phyloP scores from a whole-genome alignment of 2,113 vertebrate species.

The Microtus oregoni region DNA sequence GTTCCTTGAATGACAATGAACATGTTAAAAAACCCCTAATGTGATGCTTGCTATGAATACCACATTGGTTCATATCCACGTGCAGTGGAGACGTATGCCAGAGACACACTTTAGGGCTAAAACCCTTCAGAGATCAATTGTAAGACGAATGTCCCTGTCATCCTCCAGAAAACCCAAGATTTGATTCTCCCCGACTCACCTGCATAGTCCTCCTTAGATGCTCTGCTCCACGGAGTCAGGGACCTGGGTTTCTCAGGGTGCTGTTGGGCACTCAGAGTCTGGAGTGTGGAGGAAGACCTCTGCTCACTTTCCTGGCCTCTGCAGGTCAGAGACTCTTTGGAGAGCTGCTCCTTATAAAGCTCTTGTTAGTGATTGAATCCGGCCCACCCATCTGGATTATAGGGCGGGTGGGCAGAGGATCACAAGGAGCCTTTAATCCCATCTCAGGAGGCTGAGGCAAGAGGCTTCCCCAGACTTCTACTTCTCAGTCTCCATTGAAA shows the following conservation, averaged over 20 bases:
- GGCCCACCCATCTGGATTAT: no score
- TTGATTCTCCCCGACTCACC: neutral
- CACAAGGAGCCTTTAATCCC: no score
- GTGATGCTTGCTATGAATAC: no score
- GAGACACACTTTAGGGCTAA: neutral
- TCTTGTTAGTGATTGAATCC: no score
- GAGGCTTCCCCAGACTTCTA: no score
- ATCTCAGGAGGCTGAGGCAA: no score
- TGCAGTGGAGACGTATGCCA: neutral
- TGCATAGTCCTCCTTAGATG: neutral
- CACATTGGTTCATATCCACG: neutral
- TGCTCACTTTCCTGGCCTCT: rapidly evolving
- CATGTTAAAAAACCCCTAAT: no score
- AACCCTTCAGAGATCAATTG: neutral
- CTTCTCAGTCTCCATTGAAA: neutral
- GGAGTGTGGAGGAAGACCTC: rapidly evolving
- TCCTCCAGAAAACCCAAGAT: neutral
- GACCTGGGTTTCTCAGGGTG: neutral
- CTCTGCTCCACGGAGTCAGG: neutral
- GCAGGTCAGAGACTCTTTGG: no score
- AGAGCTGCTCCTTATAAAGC: no score
- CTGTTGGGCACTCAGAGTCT: neutral
- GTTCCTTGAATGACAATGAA: no score
- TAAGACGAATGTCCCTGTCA: neutral
- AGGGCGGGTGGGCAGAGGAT: no score